phyloP scores from a whole-genome alignment of 2,797 vertebrate species.

The Anomalospiza imberbis region DNA sequence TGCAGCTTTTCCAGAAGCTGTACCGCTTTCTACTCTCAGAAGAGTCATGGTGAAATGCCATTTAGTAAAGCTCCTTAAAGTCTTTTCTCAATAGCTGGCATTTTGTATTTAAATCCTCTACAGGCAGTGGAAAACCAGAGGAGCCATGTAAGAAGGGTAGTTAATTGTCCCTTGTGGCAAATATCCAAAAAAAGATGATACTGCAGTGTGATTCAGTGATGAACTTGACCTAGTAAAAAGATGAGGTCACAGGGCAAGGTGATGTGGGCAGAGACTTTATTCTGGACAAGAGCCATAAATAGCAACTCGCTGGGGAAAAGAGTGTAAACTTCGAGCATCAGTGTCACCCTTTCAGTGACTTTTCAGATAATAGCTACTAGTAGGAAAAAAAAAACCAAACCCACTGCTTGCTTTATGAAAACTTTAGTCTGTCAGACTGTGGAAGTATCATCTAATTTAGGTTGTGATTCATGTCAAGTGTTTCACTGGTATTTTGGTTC shows the following conservation, averaged over 20 bases:
- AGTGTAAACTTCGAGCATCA: background rate
- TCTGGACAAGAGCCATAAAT: background rate
- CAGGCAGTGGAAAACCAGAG: background rate
- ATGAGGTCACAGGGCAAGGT: background rate
- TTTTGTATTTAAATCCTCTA: background rate
- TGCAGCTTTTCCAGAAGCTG: background rate
- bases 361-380: background rate
- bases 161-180: background rate
- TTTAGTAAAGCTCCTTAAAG: conserved; percentile 26
- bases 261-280: background rate
- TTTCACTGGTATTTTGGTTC: background rate
- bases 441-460: background rate
- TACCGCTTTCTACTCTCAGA: accelerated
- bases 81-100: background rate
- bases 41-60: background rate
- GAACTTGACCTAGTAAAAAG: background rate
- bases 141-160: background rate
- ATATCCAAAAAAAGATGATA: background rate
- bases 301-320: background rate
- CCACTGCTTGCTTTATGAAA: background rate
- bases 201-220: background rate
- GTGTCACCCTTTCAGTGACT: background rate
- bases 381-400: accelerated
- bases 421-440: background rate
- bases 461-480: background rate